These are phyloP conservation scores for Malacoctenus gilli DNA, from an alignment of 2,797 vertebrate genomes.

Conservation along the genomic window DNA sequence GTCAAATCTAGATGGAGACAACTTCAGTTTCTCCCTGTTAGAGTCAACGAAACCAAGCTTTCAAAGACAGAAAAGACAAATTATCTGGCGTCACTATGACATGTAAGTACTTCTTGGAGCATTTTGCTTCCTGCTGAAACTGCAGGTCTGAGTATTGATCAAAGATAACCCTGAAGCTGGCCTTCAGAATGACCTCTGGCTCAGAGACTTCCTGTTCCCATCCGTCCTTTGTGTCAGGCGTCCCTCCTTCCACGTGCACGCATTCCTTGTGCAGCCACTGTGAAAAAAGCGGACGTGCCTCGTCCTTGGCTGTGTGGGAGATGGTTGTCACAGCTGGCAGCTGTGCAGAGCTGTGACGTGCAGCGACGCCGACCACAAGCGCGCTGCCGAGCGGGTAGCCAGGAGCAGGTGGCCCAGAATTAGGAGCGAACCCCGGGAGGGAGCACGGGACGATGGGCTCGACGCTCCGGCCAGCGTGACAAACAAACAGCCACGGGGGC, in stretches of 20 bases:
- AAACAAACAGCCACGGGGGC: conserved; percentile 8
- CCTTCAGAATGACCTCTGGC: not conserved
- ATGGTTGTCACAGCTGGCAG: conserved; percentile 19
- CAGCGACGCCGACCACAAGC: conserved; percentile 5
- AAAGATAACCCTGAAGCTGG: not conserved
- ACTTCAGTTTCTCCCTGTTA: too few species aligned
- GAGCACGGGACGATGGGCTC: conserved; percentile 26
- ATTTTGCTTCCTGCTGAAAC: too few species aligned
- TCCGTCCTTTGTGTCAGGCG: not conserved
- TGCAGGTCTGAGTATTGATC: too few species aligned
- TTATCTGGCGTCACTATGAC: too few species aligned
- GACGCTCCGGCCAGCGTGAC: conserved; percentile 29
- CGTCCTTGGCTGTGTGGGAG: conserved; percentile 16
- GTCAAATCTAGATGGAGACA: too few species aligned
- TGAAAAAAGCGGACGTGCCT: not conserved
- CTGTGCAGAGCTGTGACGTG: conserved; percentile 44
- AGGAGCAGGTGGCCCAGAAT: conserved; percentile 34
- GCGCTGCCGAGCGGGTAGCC: conserved; percentile 46
- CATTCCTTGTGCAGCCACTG: not conserved
- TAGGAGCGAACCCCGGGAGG: conserved; percentile 9
- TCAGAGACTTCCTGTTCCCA: not conserved
- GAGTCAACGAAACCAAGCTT: too few species aligned
- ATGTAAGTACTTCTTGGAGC: too few species aligned
- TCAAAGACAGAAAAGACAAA: too few species aligned
- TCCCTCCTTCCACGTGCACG: not conserved